A percentile compares a stretch with the other conserved stretches of the same genome.
These are phyloP conservation scores for Oxyruncus cristatus DNA, from an alignment of 2,113 vertebrate genomes.

Conservation along the genomic window DNA sequence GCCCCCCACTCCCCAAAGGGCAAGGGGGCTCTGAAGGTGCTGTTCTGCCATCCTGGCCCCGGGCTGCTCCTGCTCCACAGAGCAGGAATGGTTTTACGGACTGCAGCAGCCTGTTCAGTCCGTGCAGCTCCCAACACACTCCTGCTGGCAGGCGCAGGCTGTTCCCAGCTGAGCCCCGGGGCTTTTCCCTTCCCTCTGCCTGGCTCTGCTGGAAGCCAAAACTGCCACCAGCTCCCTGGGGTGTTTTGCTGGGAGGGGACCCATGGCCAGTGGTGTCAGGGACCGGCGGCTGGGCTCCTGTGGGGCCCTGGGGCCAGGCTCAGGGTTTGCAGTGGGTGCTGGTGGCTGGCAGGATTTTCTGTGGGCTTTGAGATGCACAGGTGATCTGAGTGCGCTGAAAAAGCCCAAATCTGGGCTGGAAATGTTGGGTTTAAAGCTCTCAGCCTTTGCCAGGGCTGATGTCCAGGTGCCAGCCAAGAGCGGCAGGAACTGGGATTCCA, in stretches of 20 bases:
- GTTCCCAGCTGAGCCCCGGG: rapidly evolving
- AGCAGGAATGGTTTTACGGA: neutral
- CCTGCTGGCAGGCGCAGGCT: rapidly evolving
- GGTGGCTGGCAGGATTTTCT: neutral
- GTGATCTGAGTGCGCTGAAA: neutral
- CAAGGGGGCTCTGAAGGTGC: neutral
- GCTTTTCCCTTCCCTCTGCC: neutral
- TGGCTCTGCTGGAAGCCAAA: neutral
- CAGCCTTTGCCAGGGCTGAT: neutral
- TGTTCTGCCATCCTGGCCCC: rapidly evolving
- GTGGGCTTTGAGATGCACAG: neutral
- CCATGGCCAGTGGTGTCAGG: rapidly evolving
- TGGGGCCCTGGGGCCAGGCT: rapidly evolving
- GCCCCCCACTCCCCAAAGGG: rapidly evolving
- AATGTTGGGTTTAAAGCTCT: rapidly evolving
- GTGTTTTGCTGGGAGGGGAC: rapidly evolving
- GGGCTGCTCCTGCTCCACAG: neutral
- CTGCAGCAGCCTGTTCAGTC: neutral
- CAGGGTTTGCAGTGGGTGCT: neutral
- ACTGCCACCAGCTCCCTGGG: rapidly evolving
- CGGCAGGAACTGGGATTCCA: neutral
- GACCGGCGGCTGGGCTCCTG: rapidly evolving
- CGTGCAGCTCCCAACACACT: neutral
- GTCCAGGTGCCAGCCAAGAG: neutral
- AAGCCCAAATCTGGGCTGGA: neutral